Percentiles rank a stretch among this genome's conserved stretches.
phyloP scores from a whole-genome alignment of 92 coral and sea anemone genomes.

The Blastomussa wellsi region DNA sequence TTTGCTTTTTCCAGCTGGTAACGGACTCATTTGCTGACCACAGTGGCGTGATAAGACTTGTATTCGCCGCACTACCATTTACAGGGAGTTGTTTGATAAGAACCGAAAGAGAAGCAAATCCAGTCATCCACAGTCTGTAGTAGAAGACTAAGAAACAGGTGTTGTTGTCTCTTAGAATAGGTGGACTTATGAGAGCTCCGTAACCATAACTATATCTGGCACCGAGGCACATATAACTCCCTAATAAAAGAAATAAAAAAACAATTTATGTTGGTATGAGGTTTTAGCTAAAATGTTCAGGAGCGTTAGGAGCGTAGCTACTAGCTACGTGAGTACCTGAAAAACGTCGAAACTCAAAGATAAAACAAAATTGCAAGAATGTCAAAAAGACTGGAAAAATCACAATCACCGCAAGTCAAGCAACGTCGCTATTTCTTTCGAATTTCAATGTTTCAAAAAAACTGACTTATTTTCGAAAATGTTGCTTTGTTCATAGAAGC shows the following conservation, averaged over 20 bases:
- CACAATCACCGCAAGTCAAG: no score
- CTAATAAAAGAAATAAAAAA: not conserved
- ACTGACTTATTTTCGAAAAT: no score
- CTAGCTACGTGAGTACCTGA: no score
- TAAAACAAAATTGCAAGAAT: no score
- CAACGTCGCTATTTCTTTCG: no score
- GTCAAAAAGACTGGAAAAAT: no score
- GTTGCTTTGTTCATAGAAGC: no score
- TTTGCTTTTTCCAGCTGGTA: conserved; percentile 19
- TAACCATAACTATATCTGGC: not conserved
- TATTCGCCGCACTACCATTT: not conserved
- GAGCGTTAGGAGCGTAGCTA: no score
- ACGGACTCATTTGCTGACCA: conserved; percentile 16
- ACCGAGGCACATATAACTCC: conserved; percentile 15
- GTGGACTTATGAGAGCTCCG: conserved; percentile 19
- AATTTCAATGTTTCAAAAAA: no score
- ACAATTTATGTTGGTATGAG: no score
- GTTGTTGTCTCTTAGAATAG: conserved; percentile 18
- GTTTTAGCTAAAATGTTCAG: no score
- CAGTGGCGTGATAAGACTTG: not conserved
- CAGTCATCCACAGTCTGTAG: not conserved
- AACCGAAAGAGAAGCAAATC: not conserved
- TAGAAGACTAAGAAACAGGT: conserved; percentile 25
- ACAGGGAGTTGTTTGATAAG: conserved; percentile 1
- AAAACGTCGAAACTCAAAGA: no score